Evolutionary conservation across 2,797 vertebrate species (phyloP).

Genomic region (Stomatorhinus walkeri): DNA sequence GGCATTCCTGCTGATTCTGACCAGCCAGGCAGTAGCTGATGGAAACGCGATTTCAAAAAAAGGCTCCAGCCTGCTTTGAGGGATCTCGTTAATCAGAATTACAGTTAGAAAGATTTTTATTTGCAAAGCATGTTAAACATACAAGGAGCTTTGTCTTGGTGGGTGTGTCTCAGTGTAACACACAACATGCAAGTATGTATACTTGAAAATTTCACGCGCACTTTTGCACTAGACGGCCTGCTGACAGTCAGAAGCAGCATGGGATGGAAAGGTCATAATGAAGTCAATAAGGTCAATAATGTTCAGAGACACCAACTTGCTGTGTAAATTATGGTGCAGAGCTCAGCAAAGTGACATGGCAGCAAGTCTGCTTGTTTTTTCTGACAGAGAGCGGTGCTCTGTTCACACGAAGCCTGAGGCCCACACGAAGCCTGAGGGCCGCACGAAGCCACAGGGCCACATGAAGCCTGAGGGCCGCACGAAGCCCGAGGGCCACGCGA

Average conservation of each 20-base stretch:
- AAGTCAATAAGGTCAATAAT: neutral
- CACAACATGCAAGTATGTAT: neutral
- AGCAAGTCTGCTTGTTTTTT: neutral
- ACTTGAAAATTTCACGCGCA: neutral
- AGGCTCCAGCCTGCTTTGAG: neutral
- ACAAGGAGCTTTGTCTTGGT: neutral
- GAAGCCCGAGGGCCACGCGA: neutral
- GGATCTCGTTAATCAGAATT: neutral
- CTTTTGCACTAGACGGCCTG: neutral
- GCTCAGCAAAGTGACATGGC: neutral
- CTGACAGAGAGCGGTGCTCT: neutral
- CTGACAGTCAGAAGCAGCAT: neutral
- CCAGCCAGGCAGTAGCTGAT: neutral
- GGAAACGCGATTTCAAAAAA: neutral
- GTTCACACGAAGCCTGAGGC: neutral
- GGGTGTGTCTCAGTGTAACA: neutral
- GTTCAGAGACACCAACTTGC: neutral
- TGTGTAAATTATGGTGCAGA: neutral
- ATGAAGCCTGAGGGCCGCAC: neutral
- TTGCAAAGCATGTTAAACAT: neutral
- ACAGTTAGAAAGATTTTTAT: neutral
- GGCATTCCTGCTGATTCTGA: neutral
- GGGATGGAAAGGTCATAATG: neutral
- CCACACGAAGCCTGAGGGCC: neutral
- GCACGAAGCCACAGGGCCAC: neutral